phyloP scores from a whole-genome alignment of 2,113 vertebrate species.

The Ctenomys sociabilis region DNA sequence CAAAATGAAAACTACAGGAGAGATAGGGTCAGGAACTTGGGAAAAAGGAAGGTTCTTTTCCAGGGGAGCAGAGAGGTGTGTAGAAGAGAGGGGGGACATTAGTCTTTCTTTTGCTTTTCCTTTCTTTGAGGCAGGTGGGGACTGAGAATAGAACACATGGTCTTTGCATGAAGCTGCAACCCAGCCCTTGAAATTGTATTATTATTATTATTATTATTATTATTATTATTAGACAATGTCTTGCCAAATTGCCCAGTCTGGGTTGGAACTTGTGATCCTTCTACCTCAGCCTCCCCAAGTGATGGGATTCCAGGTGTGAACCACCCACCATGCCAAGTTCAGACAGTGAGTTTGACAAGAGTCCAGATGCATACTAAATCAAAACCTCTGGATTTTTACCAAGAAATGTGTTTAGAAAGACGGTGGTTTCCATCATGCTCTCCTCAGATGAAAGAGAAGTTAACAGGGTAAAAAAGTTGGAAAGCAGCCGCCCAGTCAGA shows the following conservation, averaged over 20 bases:
- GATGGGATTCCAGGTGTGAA: background rate
- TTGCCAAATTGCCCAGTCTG: background rate
- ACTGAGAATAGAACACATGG: background rate
- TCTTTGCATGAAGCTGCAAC: background rate
- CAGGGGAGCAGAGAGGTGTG: accelerated
- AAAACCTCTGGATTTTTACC: background rate
- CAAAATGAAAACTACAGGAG: background rate
- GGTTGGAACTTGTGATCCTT: background rate
- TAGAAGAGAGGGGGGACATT: background rate
- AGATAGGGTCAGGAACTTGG: background rate
- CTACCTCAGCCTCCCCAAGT: background rate
- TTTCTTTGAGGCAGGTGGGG: background rate
- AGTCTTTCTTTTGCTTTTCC: background rate
- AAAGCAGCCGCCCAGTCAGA: too few species aligned
- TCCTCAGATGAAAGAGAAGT: background rate
- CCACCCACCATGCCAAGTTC: too few species aligned
- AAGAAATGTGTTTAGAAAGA: background rate
- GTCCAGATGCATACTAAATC: background rate
- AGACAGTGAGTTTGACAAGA: background rate
- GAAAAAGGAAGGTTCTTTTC: background rate
- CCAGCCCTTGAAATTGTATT: background rate
- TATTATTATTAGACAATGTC: too few species aligned
- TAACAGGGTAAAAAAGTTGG: background rate
- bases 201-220: background rate
- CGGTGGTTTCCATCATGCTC: background rate